Evolutionary conservation across 2,888 invertebrate genomes (phyloP).

Genomic region (Amphipoea lucens): DNA sequence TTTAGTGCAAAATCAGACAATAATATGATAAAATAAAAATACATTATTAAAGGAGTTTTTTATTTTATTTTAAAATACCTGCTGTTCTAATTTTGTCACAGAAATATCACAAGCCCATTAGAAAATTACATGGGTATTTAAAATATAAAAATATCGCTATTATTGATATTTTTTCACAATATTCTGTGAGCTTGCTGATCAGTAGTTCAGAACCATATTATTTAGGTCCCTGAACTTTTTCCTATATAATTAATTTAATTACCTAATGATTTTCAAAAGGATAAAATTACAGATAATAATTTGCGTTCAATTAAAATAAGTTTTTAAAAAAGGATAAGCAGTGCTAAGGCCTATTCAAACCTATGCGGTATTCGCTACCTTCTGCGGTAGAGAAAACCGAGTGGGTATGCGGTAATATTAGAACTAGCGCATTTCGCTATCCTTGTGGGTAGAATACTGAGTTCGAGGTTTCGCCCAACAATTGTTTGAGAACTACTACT

Average conservation of each 20-base stretch:
- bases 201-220: not conserved
- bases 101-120: not conserved
- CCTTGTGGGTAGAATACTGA: too few species aligned
- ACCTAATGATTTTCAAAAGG: not conserved
- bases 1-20: conserved; percentile 4
- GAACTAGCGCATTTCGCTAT: too few species aligned
- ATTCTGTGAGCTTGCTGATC: not conserved
- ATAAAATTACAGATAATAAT: not conserved
- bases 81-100: not conserved
- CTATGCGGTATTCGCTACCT: too few species aligned
- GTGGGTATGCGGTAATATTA: too few species aligned
- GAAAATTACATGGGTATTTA: not conserved
- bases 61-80: not conserved
- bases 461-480: too few species aligned
- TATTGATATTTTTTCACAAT: not conserved
- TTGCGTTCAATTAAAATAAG: not conserved
- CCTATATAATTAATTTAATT: not conserved
- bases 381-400: too few species aligned
- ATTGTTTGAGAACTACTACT: too few species aligned
- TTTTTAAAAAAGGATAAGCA: not conserved
- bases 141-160: not conserved
- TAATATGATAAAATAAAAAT: conserved; percentile 3
- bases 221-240: too few species aligned
- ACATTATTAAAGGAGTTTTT: not conserved
- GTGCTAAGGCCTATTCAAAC: too few species aligned